Base-by-base conservation (phyloP, 2,797 vertebrate species). In the Acanthopagrus latus region DNA sequence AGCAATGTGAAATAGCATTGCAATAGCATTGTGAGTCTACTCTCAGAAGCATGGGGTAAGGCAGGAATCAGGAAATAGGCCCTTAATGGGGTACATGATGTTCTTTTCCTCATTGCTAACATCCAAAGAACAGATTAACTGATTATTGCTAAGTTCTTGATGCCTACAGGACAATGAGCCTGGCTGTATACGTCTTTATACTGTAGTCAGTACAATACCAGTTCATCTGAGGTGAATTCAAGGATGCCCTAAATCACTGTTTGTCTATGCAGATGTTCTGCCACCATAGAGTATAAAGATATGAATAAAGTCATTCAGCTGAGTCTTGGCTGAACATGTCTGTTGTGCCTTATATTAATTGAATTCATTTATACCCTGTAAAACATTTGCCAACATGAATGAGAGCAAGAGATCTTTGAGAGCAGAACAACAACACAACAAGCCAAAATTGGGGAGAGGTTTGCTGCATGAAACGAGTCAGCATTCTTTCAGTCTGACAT, bases 31-130 rank as follows among this genome's bases (percentile, higher is more conserved):
- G 33, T 33, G 33, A 18, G 57, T 23, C 47, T 43, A 8, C 51
- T 33, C 29, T 59, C 23, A 80, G 50, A 67, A 1, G 56, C 46
- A 58, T 33, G 44, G 23, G 55, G 58, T 59, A 23, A 69, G 54
- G n/a, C 74, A 85, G 81, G 74, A 84, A 78, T 80, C 73, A 80
- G 83, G 76, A 89, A 86, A 76, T 33, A 58, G 46, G 47, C 70
- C 21, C 46, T 41, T 84, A 74, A 83, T 60, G 18, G 54, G 51
- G 63, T 12, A 80, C 76, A 83, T 25, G 46, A 58, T 75, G 66
- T 46, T 52, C 67, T 67, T 79, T 68, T 54, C 25, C 27, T 73
- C 41, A 38, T 51, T 56, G 33, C 38, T 48, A 20, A 7, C 17
- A 46, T 58, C 38, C 57, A 64, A 41, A 71, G 25, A 62, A 17